Base-by-base conservation (phyloP, 2,113 vertebrate genomes). In the Stomatorhinus ivindoensis region DNA sequence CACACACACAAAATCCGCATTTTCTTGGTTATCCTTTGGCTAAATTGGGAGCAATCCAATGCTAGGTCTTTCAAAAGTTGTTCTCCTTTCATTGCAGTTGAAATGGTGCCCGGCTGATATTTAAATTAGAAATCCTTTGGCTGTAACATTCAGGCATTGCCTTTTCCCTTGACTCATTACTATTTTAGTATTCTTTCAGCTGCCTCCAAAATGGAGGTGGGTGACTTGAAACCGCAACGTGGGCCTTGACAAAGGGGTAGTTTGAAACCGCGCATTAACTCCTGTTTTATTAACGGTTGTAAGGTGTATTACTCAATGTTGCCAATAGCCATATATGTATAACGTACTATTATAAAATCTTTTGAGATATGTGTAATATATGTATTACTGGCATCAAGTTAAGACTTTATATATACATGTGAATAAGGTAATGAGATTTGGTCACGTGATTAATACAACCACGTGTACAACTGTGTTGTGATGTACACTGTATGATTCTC, bases 151-250 rank as follows among this genome's bases (percentile, higher is more conserved):
- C 90, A 90, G 93, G 84, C 93, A 88, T 91, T 46, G 83, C 90
- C 51, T 90, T 90, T 91, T 90, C 93, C 92, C 91, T 91, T n/a
- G 88, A 91, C 90, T 94, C 87, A 47, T 92, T 80, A 92, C 93
- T 95, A 92, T 95, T 95, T 94, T 92, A 89, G 89, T 91, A 93
- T 89, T 92, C 87, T 93, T 91, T 89, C 90, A 88, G 82, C 89
- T 87, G 91, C 91, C 93, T 92, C 91, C 76, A 91, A 86, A 89
- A 90, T 92, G 92, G 91, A 91, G 90, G 91, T 90, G 90, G 93
- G 88, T 87, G 93, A 93, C 95, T 95, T 89, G 94, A 95, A 95
- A 95, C 95, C 92, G 91, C 87, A 92, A 89, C 90, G 47, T 88
- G 92, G 93, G 82, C 44, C 92, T 91, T 88, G 53, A 89, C 61